Evolutionary conservation across 1,140 invertebrate species (phyloP), one percentile per base, ranked within the genome.

Genomic region (Lethrus apterus): DNA sequence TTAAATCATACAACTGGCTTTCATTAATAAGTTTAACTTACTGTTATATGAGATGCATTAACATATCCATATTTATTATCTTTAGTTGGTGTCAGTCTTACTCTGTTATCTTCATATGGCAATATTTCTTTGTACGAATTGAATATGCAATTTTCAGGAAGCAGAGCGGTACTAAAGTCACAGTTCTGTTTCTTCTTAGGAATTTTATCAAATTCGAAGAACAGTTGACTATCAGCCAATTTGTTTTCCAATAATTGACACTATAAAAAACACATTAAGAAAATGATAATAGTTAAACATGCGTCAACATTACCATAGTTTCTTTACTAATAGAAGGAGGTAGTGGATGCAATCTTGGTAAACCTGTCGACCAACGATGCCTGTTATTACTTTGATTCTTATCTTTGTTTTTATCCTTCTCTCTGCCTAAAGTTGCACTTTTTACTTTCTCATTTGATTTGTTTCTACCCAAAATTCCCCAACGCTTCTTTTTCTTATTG

Each of bases 81-180:
- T 63, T 82, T 83, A 2, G 78, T 77, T 3, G 89, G 84, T 14
- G 77, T 78, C 2, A 94, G 64, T 35, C 83, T 71, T 20, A 93
- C 83, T 26, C 89, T 63, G 61, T 90, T 92, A 54, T 89, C 84
- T 62, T 93, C 90, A 65, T 93, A 93, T 1, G 91, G 91, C 23
- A 93, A 67, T 24, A 91, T 83, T 55, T 86, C 81, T 63, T 76
- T 76, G 60, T 77, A 83, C 14, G 72, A 70, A 53, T 70, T 73
- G 47, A 68, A 64, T 3, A 67, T 53, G 2, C 70, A 66, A 66
- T 84, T 83, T 54, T 84, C 81, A 5, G 79, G 69, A 40, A 78
- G 65, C 41, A 78, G 64, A 11, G 84, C 84, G 5, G 81, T 80
- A 8, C 71, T 68, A 62, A 82, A 83, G 50, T 83, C 80, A 9